Conservation (phyloP, 2,888 invertebrate genomes). For the Syritta pipiens region DNA sequence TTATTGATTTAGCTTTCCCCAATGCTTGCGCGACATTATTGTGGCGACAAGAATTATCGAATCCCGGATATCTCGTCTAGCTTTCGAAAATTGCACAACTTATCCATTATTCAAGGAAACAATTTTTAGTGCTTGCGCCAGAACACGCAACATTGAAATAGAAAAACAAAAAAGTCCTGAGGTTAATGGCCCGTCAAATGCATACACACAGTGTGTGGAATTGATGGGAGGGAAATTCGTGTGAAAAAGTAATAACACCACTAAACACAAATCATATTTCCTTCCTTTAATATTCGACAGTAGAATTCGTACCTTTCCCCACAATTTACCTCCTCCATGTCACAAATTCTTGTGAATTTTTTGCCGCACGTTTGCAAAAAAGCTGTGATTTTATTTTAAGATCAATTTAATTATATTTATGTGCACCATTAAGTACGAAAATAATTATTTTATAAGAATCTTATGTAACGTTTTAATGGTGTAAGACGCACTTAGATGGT, state of each 20-base stretch:
- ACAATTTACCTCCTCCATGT: neutral
- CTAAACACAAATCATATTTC: constrained; percentile 25
- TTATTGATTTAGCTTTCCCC: neutral
- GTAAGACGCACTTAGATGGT: constrained; percentile 42
- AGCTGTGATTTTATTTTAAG: too few relatives aligned
- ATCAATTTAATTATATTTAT: too few relatives aligned
- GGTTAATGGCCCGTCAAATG: constrained; percentile 46
- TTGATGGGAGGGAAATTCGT: constrained; percentile 19
- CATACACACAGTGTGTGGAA: neutral
- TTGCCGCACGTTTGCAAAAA: neutral
- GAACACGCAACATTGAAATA: constrained; percentile 16
- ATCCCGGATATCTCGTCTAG: constrained; percentile 22
- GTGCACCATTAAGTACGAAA: too few relatives aligned
- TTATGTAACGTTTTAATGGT: constrained; percentile 12
- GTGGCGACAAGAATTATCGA: constrained; percentile 35
- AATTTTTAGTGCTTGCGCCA: constrained; percentile 5
- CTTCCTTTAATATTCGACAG: constrained; percentile 1
- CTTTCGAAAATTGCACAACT: constrained; percentile 35
- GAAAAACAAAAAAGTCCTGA: neutral
- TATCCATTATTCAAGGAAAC: constrained; percentile 14
- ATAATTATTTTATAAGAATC: too few relatives aligned
- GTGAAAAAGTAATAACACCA: constrained; percentile 37
- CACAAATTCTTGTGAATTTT: neutral
- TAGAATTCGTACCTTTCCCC: constrained; percentile 46
- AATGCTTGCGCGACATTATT: constrained; percentile 16